A percentile compares a stretch with the other conserved stretches of the same genome.
Evolutionary conservation across 1,140 invertebrate genomes (phyloP).

Genomic region (Drosophila sturtevanti): DNA sequence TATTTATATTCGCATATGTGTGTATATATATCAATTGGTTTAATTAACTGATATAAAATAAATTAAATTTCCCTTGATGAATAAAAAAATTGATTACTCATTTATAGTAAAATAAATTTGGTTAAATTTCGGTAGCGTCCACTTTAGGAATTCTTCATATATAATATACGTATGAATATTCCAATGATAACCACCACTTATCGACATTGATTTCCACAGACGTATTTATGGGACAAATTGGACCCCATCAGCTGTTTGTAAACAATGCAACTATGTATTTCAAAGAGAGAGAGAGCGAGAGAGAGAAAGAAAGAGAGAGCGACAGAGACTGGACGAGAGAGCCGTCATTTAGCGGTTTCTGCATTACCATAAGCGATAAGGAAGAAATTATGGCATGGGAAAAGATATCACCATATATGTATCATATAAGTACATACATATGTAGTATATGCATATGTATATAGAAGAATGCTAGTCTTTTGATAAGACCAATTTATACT

Average conservation of each 20-base stretch:
- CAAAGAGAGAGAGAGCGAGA: constrained; percentile 11
- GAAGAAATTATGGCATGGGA: no score
- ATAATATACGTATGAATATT: no score
- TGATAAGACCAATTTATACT: neutral
- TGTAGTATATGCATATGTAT: neutral
- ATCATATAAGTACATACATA: no score
- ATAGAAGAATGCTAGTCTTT: neutral
- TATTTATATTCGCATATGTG: no score
- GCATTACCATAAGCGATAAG: no score
- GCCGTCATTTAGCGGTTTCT: no score
- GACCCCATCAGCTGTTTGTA: constrained; percentile 63
- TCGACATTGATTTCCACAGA: neutral
- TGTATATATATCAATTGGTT: no score
- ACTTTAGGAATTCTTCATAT: neutral
- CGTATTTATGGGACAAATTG: constrained; percentile 10
- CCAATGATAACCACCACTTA: neutral
- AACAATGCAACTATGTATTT: constrained; percentile 63
- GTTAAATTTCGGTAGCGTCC: neutral
- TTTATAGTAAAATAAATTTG: neutral
- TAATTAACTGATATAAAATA: no score
- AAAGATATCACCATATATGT: no score
- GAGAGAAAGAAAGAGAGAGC: neutral
- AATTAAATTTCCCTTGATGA: neutral
- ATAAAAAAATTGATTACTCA: constrained; percentile 1
- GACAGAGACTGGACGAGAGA: constrained; percentile 12